Evolutionary conservation across 2,888 invertebrate genomes (phyloP).

Genomic region (Dryadula phaetusa): DNA sequence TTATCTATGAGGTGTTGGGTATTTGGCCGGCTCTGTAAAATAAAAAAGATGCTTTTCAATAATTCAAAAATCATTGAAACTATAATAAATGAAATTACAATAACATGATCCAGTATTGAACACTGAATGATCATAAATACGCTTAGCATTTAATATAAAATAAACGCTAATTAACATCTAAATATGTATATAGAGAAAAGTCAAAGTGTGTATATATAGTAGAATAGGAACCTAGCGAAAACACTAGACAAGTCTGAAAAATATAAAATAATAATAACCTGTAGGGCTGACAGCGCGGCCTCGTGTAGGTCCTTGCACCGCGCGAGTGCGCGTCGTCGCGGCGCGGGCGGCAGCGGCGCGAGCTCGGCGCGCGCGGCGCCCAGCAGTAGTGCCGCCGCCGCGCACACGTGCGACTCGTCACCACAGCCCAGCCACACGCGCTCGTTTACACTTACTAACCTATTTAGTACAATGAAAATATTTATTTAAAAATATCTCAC

Average conservation of each 20-base stretch:
- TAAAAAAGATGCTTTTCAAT: too few species aligned
- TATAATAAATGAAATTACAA: too few species aligned
- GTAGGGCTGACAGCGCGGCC: constrained; percentile 70
- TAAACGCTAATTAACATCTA: not conserved
- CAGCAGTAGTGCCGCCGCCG: constrained; percentile 89
- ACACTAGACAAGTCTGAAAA: too few species aligned
- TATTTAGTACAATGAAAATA: constrained; percentile 51
- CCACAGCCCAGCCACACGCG: constrained; percentile 93
- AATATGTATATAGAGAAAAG: too few species aligned
- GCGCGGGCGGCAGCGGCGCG: constrained; percentile 85
- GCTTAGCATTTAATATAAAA: too few species aligned
- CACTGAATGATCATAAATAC: too few species aligned
- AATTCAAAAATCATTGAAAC: too few species aligned
- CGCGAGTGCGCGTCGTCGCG: constrained; percentile 70
- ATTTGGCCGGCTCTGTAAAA: constrained; percentile 73
- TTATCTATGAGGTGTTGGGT: constrained; percentile 75
- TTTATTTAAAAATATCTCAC: not conserved
- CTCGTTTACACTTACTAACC: constrained; percentile 92
- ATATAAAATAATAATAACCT: constrained; percentile 61
- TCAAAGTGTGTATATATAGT: too few species aligned
- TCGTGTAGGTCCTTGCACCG: constrained; percentile 78
- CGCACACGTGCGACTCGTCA: constrained; percentile 93
- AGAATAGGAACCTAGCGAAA: too few species aligned
- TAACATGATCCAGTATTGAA: too few species aligned
- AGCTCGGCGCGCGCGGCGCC: constrained; percentile 88